Conservation (phyloP, 2,113 vertebrate species). For the Apteryx mantelli region DNA sequence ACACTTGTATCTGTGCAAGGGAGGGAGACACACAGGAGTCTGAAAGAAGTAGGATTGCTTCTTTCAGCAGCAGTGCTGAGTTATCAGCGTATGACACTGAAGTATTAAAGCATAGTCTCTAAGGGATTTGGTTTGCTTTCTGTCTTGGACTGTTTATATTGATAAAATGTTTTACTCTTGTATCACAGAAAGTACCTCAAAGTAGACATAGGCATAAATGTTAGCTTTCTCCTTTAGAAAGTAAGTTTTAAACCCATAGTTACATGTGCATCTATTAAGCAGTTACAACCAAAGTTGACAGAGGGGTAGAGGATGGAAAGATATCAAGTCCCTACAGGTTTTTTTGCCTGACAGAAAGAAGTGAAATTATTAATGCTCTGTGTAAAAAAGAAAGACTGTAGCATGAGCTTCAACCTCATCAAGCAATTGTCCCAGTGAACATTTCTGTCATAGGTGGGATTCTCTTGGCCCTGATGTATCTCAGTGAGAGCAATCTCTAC, state of each 20-base stretch:
- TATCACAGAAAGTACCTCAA: neutral
- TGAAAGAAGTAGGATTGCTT: neutral
- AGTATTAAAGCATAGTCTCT: neutral
- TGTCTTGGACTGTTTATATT: neutral
- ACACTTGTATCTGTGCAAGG: fast-evolving
- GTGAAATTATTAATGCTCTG: neutral
- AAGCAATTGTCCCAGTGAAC: neutral
- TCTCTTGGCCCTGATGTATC: neutral
- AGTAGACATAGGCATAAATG: neutral
- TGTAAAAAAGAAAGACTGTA: neutral
- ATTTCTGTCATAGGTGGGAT: neutral
- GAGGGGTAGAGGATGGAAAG: neutral
- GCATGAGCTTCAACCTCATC: neutral
- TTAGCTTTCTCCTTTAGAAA: neutral
- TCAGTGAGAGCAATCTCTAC: neutral
- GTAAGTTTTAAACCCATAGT: neutral
- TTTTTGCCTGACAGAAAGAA: neutral
- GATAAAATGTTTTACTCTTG: neutral
- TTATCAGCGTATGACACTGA: neutral
- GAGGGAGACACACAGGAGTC: neutral
- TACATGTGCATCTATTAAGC: neutral
- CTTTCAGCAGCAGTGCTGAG: neutral
- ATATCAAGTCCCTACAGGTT: neutral
- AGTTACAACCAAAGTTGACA: neutral
- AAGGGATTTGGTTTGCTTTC: neutral